Evolutionary conservation across 2,888 invertebrate genomes (phyloP).

Genomic region (Andrena dorsata): DNA sequence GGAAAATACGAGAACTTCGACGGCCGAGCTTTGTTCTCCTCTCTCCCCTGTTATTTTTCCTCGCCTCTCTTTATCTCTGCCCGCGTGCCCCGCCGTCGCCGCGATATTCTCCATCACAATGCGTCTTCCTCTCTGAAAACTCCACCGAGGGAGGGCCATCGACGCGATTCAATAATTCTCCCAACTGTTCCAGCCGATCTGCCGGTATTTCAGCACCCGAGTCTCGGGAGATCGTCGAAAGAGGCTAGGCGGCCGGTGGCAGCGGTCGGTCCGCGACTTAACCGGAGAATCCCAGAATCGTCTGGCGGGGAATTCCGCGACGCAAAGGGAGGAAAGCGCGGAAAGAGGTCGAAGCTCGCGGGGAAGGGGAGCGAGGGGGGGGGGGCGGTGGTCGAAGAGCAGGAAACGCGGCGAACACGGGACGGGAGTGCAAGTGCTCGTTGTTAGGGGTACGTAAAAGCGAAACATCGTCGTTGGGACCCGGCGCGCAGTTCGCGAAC

Average conservation of each 20-base stretch:
- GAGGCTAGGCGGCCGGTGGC: background rate
- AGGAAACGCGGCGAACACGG: conserved; percentile 25
- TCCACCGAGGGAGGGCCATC: background rate
- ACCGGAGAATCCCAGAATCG: background rate
- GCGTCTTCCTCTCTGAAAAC: background rate
- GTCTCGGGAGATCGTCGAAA: background rate
- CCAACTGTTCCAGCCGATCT: background rate
- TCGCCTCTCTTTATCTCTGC: background rate
- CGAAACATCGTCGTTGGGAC: conserved; percentile 55
- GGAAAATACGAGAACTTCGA: conserved; percentile 14
- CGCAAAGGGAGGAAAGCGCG: background rate
- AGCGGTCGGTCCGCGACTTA: no score
- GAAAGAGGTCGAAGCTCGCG: conserved; percentile 5
- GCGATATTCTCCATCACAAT: background rate
- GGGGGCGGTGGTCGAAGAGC: conserved; percentile 9
- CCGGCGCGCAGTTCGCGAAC: conserved; percentile 26
- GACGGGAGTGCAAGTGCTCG: conserved; percentile 34
- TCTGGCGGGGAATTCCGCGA: background rate
- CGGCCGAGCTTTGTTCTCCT: background rate
- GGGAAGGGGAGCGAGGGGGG: background rate
- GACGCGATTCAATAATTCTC: conserved; percentile 10
- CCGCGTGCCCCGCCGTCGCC: background rate
- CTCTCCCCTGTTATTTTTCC: conserved; percentile 10
- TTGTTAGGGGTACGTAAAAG: conserved; percentile 52
- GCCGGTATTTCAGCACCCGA: background rate